Percentiles rank a stretch among this genome's conserved stretches.
Evolutionary conservation across 2,888 invertebrate genomes (phyloP).

Genomic region (Dasysyrphus tricinctus): DNA sequence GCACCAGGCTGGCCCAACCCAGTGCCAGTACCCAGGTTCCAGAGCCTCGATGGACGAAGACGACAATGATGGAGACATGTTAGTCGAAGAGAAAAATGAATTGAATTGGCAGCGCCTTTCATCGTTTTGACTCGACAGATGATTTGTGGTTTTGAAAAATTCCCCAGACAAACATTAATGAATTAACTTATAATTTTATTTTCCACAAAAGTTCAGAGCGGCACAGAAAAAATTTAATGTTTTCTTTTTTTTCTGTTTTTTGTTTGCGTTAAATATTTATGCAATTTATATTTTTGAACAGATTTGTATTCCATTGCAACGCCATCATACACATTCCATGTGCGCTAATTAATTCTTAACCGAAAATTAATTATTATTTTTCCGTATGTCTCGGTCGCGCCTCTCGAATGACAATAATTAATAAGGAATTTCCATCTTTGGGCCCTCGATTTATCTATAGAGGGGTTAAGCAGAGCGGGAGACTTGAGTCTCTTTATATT

Average conservation of each 20-base stretch:
- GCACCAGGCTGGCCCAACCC: background rate
- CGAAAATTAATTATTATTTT: constrained; percentile 73
- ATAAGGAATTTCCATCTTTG: constrained; percentile 73
- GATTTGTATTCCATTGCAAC: constrained; percentile 40
- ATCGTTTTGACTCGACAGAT: constrained; percentile 71
- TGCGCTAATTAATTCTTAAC: constrained; percentile 69
- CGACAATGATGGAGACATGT: constrained; percentile 74
- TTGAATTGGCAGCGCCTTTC: constrained; percentile 74
- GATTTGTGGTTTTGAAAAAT: constrained; percentile 69
- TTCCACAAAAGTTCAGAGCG: constrained; percentile 9
- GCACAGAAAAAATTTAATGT: background rate
- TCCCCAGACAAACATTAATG: constrained; percentile 67
- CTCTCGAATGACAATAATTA: constrained; percentile 72
- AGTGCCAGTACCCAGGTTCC: too few relatives aligned
- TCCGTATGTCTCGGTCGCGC: constrained; percentile 39
- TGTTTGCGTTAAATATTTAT: constrained; percentile 28
- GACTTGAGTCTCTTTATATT: background rate
- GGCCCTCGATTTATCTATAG: background rate
- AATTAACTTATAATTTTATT: constrained; percentile 48
- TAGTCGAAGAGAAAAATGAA: constrained; percentile 63
- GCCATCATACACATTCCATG: constrained; percentile 50
- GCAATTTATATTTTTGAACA: constrained; percentile 44
- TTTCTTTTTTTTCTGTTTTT: background rate
- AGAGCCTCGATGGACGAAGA: constrained; percentile 32
- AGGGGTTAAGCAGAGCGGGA: background rate